Percentiles rank a stretch among this genome's conserved stretches.
phyloP scores from a whole-genome alignment of 1,140 invertebrate species.

The Apis cerana region DNA sequence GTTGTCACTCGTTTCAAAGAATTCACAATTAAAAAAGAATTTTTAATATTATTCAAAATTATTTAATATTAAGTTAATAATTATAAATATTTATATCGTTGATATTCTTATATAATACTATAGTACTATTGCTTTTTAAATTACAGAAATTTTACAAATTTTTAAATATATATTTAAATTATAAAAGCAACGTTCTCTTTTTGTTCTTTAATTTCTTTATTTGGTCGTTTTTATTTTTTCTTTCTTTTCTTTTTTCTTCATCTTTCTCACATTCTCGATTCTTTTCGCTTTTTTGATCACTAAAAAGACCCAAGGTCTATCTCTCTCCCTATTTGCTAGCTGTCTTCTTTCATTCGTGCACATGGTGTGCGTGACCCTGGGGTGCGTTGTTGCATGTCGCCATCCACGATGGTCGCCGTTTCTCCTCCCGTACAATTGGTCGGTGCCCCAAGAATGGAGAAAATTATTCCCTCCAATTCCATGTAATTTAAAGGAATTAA shows the following conservation, averaged over 20 bases:
- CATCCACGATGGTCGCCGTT: conserved; percentile 32
- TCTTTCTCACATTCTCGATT: neutral
- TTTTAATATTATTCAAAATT: too few relatives aligned
- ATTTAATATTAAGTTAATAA: too few relatives aligned
- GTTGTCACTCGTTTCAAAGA: too few relatives aligned
- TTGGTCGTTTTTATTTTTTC: neutral
- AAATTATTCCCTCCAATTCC: conserved; percentile 79
- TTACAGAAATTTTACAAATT: too few relatives aligned
- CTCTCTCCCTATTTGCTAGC: too few relatives aligned
- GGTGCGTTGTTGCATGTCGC: conserved; percentile 67
- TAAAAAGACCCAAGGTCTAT: neutral
- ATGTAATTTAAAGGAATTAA: conserved; percentile 78
- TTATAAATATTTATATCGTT: too few relatives aligned
- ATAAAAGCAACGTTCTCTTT: too few relatives aligned
- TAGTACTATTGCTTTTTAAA: too few relatives aligned
- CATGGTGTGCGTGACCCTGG: conserved; percentile 67
- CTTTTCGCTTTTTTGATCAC: neutral
- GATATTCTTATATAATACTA: too few relatives aligned
- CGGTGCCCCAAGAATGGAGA: conserved; percentile 72
- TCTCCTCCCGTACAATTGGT: conserved; percentile 69
- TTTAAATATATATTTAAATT: too few relatives aligned
- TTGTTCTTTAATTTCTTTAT: conserved; percentile 18
- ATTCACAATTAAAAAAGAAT: too few relatives aligned
- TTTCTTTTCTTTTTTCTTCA: neutral
- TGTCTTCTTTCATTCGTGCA: conserved; percentile 35